Base-by-base conservation (phyloP, 1,140 invertebrate genomes). In the Achatina immaculata region DNA sequence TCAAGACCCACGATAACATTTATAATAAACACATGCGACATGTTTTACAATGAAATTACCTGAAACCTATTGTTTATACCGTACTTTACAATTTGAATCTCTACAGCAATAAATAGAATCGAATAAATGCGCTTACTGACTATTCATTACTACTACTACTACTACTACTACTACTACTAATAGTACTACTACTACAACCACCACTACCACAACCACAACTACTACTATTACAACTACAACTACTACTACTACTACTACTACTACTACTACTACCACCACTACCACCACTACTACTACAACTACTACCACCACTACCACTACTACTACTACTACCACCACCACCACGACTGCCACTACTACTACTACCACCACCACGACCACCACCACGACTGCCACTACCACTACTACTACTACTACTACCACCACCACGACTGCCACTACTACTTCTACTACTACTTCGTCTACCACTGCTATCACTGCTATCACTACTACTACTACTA, bases 401-500 rank as follows among this genome's bases (percentile, higher is more conserved):
- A 11, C 69, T 72, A 31, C 69, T 72, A 11, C 69, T 72, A 31
- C 69, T 72, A 11, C 69, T 72, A 31, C 40, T 72, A 31, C 69
- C 36, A 11, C 40, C 36, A 11, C 69, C 36, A 11, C 69, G 11
- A 11, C 69, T 72, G 24, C 69, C n/a, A 11, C 69, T 72, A 31
- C 69, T 72, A 31, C 69, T 72, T 36, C 69, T 72, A 31, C 69
- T 72, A 31, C 69, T 72, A 38, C 24, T 72, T 36, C 69, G 6
- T 36, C 69, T 72, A 31, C 69, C 36, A 38, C 69, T 42, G 14
- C 40, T 72, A 72, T n/a, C 36, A 72, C 40, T 72, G n/a, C 40
- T 72, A 72, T 14, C 36, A 72, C 40, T 72, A 38, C 40, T 72
- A 72, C 69, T 72, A 72, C 40, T 72, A 42, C 40, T 72, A 72